phyloP scores from a whole-genome alignment of 1,140 invertebrate species.

The Medauroidea extradentata region DNA sequence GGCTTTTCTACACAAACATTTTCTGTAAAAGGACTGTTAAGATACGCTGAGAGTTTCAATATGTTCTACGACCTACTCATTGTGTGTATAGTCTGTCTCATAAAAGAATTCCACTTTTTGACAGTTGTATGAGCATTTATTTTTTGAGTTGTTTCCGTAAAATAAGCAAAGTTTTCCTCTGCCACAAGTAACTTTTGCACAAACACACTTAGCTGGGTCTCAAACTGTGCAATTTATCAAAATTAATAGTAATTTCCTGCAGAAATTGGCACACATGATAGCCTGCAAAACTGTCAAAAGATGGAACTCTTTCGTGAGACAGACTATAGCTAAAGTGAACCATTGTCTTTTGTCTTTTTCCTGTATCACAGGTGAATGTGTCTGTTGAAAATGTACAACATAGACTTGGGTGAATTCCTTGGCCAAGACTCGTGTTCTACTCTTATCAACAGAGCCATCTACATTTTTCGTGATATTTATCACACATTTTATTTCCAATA shows the following conservation, averaged over 20 bases:
- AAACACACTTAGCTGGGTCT: too few species aligned
- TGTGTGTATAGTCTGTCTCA: too few species aligned
- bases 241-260: too few species aligned
- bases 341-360: slow-evolving; percentile 19
- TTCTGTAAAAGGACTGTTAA: slow-evolving; percentile 32
- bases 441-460: slow-evolving; percentile 24
- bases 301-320: too few species aligned
- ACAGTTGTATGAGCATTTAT: too few species aligned
- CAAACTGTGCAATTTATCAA: too few species aligned
- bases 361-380: slow-evolving; percentile 30
- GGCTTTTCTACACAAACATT: slow-evolving; percentile 30
- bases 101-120: too few species aligned
- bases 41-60: slow-evolving; percentile 32
- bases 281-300: too few species aligned
- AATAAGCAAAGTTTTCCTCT: too few species aligned
- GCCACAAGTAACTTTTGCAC: too few species aligned
- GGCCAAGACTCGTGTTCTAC: slow-evolving; percentile 31
- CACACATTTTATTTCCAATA: slow-evolving; percentile 36
- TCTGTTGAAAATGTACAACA: slow-evolving; percentile 32
- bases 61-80: slow-evolving; percentile 22
- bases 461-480: slow-evolving; percentile 29
- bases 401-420: slow-evolving; percentile 31
- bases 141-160: too few species aligned
- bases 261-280: too few species aligned
- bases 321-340: slow-evolving; percentile 19